These are phyloP conservation scores for Synergus gifuensis DNA, from an alignment of 2,888 invertebrate genomes.

Conservation along the genomic window DNA sequence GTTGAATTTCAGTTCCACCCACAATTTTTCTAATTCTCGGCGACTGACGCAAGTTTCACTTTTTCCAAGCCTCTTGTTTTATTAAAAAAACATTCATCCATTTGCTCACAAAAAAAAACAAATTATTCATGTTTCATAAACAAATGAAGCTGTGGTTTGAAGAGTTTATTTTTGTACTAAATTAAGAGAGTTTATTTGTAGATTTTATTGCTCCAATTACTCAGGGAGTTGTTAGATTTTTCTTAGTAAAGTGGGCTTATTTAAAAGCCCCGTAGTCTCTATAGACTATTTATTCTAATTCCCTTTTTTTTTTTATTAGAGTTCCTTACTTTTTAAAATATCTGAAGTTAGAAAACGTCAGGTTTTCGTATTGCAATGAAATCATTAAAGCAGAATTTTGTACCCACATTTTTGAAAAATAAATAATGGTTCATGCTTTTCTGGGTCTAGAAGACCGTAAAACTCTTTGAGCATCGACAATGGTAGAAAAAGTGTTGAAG, in stretches of 20 bases:
- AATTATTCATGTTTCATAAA: constrained; percentile 13
- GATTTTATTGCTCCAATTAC: constrained; percentile 15
- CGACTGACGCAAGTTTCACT: constrained; percentile 2
- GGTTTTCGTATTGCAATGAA: background rate
- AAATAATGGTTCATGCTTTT: background rate
- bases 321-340: background rate
- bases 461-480: constrained; percentile 8
- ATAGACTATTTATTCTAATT: background rate
- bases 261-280: background rate
- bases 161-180: constrained; percentile 28
- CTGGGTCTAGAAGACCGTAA: constrained; percentile 28
- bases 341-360: no score
- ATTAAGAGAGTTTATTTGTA: constrained; percentile 14
- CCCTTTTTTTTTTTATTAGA: background rate
- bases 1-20: background rate
- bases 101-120: background rate
- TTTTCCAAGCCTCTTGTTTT: background rate
- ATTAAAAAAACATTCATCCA: background rate
- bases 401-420: background rate
- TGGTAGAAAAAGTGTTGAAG: background rate
- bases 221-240: background rate
- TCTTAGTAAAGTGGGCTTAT: background rate
- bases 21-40: background rate
- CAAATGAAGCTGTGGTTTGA: background rate
- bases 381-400: background rate